These are phyloP conservation scores for Sarcophaga bullata DNA, from an alignment of 1,140 invertebrate genomes.

Conservation along the genomic window DNA sequence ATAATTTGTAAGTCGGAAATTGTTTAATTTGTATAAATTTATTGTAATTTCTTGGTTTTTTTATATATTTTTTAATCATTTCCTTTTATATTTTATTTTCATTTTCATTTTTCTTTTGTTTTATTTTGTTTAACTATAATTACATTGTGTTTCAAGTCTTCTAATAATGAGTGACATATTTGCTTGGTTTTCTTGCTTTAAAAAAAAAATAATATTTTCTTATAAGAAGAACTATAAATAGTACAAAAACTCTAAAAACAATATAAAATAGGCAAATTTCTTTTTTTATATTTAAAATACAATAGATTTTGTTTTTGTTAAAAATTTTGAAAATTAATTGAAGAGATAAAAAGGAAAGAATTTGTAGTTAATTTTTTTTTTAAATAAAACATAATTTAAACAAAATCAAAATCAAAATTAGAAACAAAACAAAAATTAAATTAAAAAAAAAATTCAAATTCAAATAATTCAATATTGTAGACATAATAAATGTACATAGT, in stretches of 20 bases:
- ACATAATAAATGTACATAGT: neutral
- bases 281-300: neutral
- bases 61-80: neutral
- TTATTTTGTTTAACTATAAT: no score
- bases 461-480: neutral
- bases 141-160: constrained; percentile 14
- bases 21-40: neutral
- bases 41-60: neutral
- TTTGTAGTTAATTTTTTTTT: neutral
- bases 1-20: neutral
- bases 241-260: neutral
- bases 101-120: no score
- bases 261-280: neutral
- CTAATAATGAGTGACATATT: no score
- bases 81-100: neutral
- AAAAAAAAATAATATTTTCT: neutral
- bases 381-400: constrained; percentile 3
- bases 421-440: neutral
- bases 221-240: neutral
- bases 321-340: neutral
- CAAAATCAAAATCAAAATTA: neutral
- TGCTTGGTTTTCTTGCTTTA: no score
- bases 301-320: constrained; percentile 2
- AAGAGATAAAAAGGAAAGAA: neutral
- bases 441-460: neutral